Percentiles rank a stretch among this genome's conserved stretches.
These are phyloP conservation scores for Lepilemur septentrionalis DNA, from an alignment of 2,797 vertebrate species.

Conservation along the genomic window DNA sequence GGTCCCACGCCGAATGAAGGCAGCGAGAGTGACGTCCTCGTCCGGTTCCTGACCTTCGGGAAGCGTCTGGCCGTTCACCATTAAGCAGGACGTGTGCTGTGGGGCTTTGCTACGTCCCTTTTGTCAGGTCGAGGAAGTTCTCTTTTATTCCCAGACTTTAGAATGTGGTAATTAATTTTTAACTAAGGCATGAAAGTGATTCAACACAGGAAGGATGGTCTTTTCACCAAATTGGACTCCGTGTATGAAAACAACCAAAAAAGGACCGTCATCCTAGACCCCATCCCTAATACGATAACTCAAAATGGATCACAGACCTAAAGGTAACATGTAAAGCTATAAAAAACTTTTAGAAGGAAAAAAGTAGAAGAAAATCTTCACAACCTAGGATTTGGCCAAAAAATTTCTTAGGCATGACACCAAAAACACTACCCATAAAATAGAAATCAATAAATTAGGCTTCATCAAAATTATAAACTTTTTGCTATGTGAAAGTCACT, in stretches of 20 bases:
- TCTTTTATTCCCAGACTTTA: neutral
- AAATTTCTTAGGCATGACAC: neutral
- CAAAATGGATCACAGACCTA: neutral
- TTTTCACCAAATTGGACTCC: neutral
- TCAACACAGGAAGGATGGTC: neutral
- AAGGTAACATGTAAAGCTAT: neutral
- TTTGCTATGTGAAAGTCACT: neutral
- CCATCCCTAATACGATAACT: neutral
- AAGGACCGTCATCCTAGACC: neutral
- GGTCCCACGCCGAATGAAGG: accelerated
- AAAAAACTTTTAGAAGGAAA: neutral
- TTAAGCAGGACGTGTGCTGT: neutral
- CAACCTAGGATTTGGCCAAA: neutral
- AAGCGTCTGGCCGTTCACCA: neutral
- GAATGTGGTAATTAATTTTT: neutral
- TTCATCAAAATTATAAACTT: neutral
- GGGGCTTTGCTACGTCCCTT: neutral
- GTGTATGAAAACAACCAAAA: neutral
- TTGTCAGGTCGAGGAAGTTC: neutral
- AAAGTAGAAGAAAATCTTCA: neutral
- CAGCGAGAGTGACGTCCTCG: too few relatives aligned
- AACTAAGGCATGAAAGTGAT: neutral
- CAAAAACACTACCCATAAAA: neutral
- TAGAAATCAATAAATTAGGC: neutral
- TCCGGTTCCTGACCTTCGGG: too few relatives aligned